These are phyloP conservation scores for Microcebus griseorufus DNA, from an alignment of 2,113 vertebrate genomes.

Conservation along the genomic window DNA sequence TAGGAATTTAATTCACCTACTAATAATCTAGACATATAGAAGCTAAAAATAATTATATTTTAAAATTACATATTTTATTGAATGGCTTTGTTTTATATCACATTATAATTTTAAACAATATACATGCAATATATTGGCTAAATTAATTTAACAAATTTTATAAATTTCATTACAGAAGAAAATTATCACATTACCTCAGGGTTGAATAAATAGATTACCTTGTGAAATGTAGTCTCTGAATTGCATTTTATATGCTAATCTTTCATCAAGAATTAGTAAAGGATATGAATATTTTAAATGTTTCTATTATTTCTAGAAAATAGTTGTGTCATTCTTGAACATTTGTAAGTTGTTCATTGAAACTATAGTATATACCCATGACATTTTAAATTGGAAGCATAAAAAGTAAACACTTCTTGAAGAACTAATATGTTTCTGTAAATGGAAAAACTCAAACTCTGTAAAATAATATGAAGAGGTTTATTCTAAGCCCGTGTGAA, in stretches of 20 bases:
- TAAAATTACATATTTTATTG: neutral
- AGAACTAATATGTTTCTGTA: neutral
- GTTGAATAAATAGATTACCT: neutral
- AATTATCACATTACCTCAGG: neutral
- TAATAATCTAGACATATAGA: neutral
- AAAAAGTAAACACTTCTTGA: neutral
- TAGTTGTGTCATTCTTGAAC: neutral
- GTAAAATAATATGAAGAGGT: too few species aligned
- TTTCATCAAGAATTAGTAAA: neutral
- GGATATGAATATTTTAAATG: neutral
- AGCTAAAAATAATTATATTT: neutral
- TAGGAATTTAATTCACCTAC: neutral
- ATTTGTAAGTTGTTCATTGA: neutral
- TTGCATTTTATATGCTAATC: neutral
- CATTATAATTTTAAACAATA: neutral
- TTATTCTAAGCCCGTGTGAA: too few species aligned
- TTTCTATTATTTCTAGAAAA: neutral
- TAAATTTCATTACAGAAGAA: neutral
- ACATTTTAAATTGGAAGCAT: neutral
- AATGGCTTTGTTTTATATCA: neutral
- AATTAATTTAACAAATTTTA: neutral
- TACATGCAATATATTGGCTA: neutral
- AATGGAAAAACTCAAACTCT: too few species aligned
- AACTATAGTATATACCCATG: neutral
- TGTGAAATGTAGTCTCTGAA: neutral